Base-by-base conservation (phyloP, 2,797 vertebrate species). In the Sphenopsis melanotis region DNA sequence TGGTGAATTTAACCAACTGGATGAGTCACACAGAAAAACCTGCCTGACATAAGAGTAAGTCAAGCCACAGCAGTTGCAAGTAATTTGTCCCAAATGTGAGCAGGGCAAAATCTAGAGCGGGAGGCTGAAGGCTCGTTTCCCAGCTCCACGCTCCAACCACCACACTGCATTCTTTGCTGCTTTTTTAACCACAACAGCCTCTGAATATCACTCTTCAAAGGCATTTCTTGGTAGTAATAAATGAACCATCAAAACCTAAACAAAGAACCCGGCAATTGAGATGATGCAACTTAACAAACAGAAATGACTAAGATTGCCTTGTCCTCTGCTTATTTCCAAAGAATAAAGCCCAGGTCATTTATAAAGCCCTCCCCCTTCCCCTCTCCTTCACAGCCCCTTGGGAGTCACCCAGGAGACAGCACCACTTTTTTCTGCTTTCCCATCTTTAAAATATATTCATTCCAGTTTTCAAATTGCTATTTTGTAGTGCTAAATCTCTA, bases 391-490 rank as follows among this genome's bases (percentile, higher is more conserved):
- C 63, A 89, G 78, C 72, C 91, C 82, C 77, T 86, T 83, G 93
- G 92, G 90, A 90, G 69, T 94, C 83, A 90, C 83, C 75, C 92
- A 86, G 83, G 80, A 96, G 96, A 96, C 65, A 95, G 81, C 93
- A 83, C n/a, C 71, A 60, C 61, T 89, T 95, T 80, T 94, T 95
- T 97, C 75, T 83, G 90, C 90, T 96, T 95, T 93, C 90, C 90
- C 70, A 88, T 89, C 92, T 96, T 95, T 94, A 96, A 98, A 98
- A 98, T 98, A 98, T 96, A 98, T 99, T 98, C 98, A 99, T 99
- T 98, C 98, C 98, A 98, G 98, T 98, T 97, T 98, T 98, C 95
- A 97, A 97, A 97, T 97, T 94, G 96, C 95, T 94, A 90, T 93
- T 97, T 97, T 94, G 84, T 94, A 96, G 96, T 93, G 96, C 96